Base-by-base conservation (phyloP, 2,113 vertebrate genomes). In the Uria aalge region DNA sequence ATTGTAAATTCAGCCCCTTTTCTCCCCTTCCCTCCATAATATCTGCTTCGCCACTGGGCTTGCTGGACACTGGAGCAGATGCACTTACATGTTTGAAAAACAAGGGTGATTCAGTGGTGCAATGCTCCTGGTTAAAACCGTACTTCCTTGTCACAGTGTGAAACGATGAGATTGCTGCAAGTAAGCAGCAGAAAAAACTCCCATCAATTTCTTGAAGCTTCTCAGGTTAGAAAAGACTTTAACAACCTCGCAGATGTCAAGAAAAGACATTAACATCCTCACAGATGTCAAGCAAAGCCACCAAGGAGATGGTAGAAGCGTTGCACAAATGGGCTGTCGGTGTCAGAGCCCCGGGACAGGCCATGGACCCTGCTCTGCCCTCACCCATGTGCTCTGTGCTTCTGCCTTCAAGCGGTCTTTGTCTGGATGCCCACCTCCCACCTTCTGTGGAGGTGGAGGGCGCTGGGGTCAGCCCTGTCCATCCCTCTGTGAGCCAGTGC, bases 291-390 rank as follows among this genome's bases (percentile, higher is more conserved):
- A 56, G 34, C 26, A 85, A 67, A 76, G 29, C 60, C 68, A 59
- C 48, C 36, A 41, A 48, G 50, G 30, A 76, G 48, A 10, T 22
- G 17, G 40, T 36, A 32, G 43, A 90, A 73, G 38, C 4, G 0
- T 12, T 76, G 18, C 26, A 88, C 62, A 72, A 64, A 56, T 0
- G 5, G 24, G 48, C 19, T 67, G 43, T 24, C 27, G n/a, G 8
- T 82, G 34, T 48, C 29, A 82, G 40, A 55, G 60, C 34, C 12
- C 5, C 0, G 0, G 16, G 38, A 30, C 1, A 6, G 7, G 5
- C 20, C 9, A 48, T 6, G 2, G 3, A 34, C 15, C 26, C 21
- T 5, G 5, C 43, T 56, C 52, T 40, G 13, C 15, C 12, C 34
- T 7, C 9, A 13, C 7, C 11, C 5, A 4, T 6, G 12, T 29